Evolutionary conservation across 2,113 vertebrate genomes (phyloP).

Genomic region (Equus quagga): DNA sequence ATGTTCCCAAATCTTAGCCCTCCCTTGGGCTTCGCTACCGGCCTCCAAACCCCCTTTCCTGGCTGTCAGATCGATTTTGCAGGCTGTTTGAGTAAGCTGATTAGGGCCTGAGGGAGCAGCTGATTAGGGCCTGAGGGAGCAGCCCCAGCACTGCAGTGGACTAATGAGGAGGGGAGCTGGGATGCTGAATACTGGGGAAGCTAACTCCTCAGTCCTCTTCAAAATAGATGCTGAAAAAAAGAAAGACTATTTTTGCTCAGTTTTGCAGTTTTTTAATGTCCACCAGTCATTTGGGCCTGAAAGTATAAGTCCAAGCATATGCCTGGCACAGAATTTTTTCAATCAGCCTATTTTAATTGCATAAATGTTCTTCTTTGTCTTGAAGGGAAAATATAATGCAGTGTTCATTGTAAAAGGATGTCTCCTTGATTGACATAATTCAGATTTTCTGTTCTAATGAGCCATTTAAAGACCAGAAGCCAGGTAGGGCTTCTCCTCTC

Average conservation of each 20-base stretch:
- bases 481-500: neutral
- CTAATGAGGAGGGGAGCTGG: constrained; percentile 81
- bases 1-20: neutral
- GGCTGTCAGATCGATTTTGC: constrained; percentile 82
- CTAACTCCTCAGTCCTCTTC: constrained; percentile 77
- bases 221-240: constrained; percentile 56
- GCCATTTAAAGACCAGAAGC: neutral
- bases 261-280: constrained; percentile 77
- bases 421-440: constrained; percentile 1
- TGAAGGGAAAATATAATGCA: constrained; percentile 48
- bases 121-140: constrained; percentile 81
- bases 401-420: constrained; percentile 47
- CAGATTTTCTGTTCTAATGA: neutral
- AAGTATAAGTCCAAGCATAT: constrained; percentile 57
- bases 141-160: constrained; percentile 71
- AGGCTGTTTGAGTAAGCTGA: constrained; percentile 82
- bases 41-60: constrained; percentile 71
- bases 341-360: constrained; percentile 50
- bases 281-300: neutral
- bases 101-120: constrained; percentile 80
- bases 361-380: constrained; percentile 48
- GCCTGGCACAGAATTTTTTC: neutral
- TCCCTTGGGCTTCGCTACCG: constrained; percentile 55
- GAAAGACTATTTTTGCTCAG: constrained; percentile 65
- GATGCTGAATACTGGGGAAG: constrained; percentile 72